phyloP scores from a whole-genome alignment of 2,797 vertebrate genomes.

The Hippoglossus hippoglossus region DNA sequence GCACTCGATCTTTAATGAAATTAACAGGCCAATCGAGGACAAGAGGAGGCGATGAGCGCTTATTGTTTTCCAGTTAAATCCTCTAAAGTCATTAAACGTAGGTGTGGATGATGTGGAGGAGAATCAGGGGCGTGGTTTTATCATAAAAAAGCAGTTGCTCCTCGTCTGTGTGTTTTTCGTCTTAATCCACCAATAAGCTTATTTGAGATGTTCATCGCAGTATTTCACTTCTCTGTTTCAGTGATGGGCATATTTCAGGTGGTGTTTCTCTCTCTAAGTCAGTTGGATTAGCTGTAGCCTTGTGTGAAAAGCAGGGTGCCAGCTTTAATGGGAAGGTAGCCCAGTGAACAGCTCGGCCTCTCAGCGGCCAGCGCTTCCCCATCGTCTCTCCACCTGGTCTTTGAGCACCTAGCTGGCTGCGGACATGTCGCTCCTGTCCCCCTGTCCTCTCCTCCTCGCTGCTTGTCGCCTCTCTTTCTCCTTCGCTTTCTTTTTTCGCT shows the following conservation, averaged over 20 bases:
- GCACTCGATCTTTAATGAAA: slow-evolving; percentile 24
- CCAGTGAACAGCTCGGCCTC: slow-evolving; percentile 78
- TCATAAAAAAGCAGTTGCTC: not conserved
- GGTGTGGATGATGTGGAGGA: slow-evolving; percentile 9
- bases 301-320: slow-evolving; percentile 63
- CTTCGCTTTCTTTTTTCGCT: slow-evolving; percentile 28
- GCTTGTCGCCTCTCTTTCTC: slow-evolving; percentile 21
- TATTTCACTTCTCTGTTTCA: slow-evolving; percentile 21
- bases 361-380: slow-evolving; percentile 74
- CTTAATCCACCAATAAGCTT: slow-evolving; percentile 20
- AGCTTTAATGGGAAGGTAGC: slow-evolving; percentile 75
- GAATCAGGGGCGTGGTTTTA: slow-evolving; percentile 32
- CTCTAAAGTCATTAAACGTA: slow-evolving; percentile 19
- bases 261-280: slow-evolving; percentile 24
- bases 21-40: slow-evolving; percentile 3
- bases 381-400: slow-evolving; percentile 78
- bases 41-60: slow-evolving; percentile 1
- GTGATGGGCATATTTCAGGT: slow-evolving; percentile 53
- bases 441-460: slow-evolving; percentile 35
- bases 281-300: slow-evolving; percentile 62
- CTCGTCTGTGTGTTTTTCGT: not conserved
- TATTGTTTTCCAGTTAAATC: slow-evolving; percentile 34
- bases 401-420: slow-evolving; percentile 75
- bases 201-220: slow-evolving; percentile 22
- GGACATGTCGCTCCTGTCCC: slow-evolving; percentile 48